Conservation (phyloP, 1,140 invertebrate species). For the Drosophila ironensis region DNA sequence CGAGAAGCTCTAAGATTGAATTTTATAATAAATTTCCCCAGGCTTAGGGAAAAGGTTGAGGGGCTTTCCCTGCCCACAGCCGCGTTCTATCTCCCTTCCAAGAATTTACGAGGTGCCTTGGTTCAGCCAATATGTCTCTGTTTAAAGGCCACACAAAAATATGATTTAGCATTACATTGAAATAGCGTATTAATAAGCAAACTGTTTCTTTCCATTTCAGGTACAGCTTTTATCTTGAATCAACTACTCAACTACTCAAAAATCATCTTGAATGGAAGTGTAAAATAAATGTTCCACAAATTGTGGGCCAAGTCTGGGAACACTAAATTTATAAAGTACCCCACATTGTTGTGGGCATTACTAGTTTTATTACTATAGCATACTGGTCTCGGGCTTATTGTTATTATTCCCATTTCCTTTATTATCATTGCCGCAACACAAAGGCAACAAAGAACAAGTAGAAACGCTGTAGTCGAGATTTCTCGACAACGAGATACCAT, state of each 20-base stretch:
- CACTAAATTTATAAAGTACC: slow-evolving; percentile 68
- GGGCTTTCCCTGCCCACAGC: not conserved
- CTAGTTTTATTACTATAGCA: slow-evolving; percentile 12
- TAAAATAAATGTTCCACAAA: slow-evolving; percentile 40
- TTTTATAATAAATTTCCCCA: slow-evolving; percentile 74
- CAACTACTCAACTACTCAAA: slow-evolving; percentile 3
- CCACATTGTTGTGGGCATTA: slow-evolving; percentile 50
- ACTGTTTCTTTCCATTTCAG: slow-evolving; percentile 31
- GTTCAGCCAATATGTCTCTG: slow-evolving; percentile 36
- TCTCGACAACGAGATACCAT: too few species aligned
- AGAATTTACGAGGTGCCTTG: slow-evolving; percentile 27
- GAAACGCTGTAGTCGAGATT: too few species aligned
- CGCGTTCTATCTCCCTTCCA: slow-evolving; percentile 10
- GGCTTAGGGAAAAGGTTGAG: slow-evolving; percentile 20
- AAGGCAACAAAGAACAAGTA: slow-evolving; percentile 33
- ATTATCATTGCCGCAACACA: slow-evolving; percentile 42
- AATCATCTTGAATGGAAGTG: slow-evolving; percentile 44
- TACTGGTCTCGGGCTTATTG: slow-evolving; percentile 14
- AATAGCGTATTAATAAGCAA: not conserved
- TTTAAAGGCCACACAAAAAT: not conserved
- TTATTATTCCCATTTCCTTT: slow-evolving; percentile 48
- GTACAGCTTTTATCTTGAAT: slow-evolving; percentile 21
- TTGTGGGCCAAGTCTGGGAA: slow-evolving; percentile 61
- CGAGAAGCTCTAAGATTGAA: slow-evolving; percentile 67
- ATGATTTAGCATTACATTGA: slow-evolving; percentile 16